phyloP scores from a whole-genome alignment of 2,888 invertebrate species.

The Thysanoteuthis rhombus region DNA sequence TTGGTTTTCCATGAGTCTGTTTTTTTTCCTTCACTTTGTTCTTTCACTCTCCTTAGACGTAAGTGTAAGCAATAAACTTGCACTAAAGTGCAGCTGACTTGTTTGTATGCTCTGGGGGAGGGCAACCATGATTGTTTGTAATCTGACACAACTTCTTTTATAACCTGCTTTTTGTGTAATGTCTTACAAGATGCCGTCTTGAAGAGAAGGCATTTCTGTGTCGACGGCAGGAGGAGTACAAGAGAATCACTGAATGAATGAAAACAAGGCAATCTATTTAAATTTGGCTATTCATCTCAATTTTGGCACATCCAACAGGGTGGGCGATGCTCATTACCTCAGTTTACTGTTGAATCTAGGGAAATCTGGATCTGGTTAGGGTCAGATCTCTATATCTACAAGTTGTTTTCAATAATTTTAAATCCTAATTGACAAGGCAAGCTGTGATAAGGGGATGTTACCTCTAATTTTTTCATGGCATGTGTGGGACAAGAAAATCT shows the following conservation, averaged over 20 bases:
- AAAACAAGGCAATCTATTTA: neutral
- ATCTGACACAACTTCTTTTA: neutral
- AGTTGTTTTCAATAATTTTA: too few relatives aligned
- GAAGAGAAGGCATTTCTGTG: neutral
- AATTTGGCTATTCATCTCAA: neutral
- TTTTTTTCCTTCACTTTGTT: neutral
- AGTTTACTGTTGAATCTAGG: neutral
- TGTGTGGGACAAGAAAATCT: too few relatives aligned
- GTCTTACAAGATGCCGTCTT: neutral
- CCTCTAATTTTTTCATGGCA: too few relatives aligned
- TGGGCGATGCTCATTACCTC: neutral
- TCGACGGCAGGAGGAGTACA: neutral
- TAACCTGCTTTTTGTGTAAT: neutral
- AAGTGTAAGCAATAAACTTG: neutral
- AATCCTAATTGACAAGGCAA: too few relatives aligned
- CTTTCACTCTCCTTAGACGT: neutral
- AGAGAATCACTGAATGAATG: neutral
- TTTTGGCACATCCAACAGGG: neutral
- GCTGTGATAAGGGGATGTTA: too few relatives aligned
- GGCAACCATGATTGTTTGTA: neutral
- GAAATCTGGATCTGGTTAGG: too few relatives aligned
- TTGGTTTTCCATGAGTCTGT: neutral
- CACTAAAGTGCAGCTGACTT: neutral
- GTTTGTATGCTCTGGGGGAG: neutral
- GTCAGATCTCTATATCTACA: too few relatives aligned